These are phyloP conservation scores for Cheracebus regulus DNA, from an alignment of 2,797 vertebrate genomes.

Conservation along the genomic window DNA sequence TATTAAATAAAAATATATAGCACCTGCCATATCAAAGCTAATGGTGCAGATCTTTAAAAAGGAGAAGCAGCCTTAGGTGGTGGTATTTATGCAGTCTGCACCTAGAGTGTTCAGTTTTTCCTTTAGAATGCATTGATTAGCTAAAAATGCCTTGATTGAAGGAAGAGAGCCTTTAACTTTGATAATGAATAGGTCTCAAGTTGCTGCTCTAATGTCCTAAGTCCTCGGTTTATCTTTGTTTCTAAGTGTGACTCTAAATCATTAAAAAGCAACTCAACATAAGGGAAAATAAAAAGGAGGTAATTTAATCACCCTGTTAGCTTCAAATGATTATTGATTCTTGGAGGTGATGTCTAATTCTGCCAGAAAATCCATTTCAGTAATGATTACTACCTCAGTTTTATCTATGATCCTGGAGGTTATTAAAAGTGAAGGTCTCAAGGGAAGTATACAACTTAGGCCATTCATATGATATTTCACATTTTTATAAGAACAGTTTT, in stretches of 20 bases:
- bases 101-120: slow-evolving; percentile 66
- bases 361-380: slow-evolving; percentile 89
- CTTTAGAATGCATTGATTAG: slow-evolving; percentile 76
- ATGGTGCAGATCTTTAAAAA: slow-evolving; percentile 75
- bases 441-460: slow-evolving; percentile 82
- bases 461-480: slow-evolving; percentile 85
- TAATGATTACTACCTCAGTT: slow-evolving; percentile 87
- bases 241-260: slow-evolving; percentile 84
- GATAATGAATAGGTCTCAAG: slow-evolving; percentile 64
- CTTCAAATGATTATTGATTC: slow-evolving; percentile 91
- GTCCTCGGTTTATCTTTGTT: slow-evolving; percentile 85
- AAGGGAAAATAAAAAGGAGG: slow-evolving; percentile 86
- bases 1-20: slow-evolving; percentile 78
- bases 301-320: slow-evolving; percentile 88
- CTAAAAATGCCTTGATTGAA: slow-evolving; percentile 75
- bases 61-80: slow-evolving; percentile 49
- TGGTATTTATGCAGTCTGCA: slow-evolving; percentile 69
- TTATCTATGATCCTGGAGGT: slow-evolving; percentile 86
- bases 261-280: slow-evolving; percentile 87
- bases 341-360: slow-evolving; percentile 88
- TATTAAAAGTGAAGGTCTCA: slow-evolving; percentile 86
- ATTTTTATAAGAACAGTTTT: slow-evolving; percentile 83
- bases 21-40: slow-evolving; percentile 75
- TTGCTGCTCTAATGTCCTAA: slow-evolving; percentile 70
- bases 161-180: slow-evolving; percentile 72